These are phyloP conservation scores for Tenthredo notha DNA, from an alignment of 2,888 invertebrate species.

Conservation along the genomic window DNA sequence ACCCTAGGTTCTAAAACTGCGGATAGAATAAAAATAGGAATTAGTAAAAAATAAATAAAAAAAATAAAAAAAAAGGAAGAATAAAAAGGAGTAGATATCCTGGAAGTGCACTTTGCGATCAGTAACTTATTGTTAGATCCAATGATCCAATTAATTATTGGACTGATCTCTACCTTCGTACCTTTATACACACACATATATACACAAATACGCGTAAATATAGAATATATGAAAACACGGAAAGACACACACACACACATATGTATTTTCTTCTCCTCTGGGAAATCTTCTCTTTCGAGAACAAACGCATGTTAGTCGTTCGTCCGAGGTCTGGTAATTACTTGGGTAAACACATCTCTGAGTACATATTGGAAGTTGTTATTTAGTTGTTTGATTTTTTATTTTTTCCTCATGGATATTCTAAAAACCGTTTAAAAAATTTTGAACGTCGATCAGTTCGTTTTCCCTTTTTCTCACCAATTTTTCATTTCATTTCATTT, in stretches of 20 bases:
- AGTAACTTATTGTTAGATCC: neutral
- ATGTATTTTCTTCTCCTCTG: neutral
- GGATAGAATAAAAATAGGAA: neutral
- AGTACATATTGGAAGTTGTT: neutral
- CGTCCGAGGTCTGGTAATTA: conserved; percentile 16
- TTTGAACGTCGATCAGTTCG: neutral
- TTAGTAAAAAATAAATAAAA: neutral
- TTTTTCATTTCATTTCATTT: too few relatives aligned
- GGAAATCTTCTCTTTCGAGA: conserved; percentile 27
- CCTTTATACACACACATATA: neutral
- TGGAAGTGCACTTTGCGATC: neutral
- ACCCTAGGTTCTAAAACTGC: too few relatives aligned
- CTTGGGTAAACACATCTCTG: conserved; percentile 1
- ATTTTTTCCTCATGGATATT: neutral
- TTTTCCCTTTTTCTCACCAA: too few relatives aligned
- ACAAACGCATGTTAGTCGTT: neutral
- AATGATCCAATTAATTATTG: conserved; percentile 20
- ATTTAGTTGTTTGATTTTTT: neutral
- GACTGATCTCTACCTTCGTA: neutral
- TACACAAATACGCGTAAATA: neutral
- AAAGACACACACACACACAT: neutral
- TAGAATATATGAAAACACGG: too few relatives aligned
- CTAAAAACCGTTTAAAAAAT: neutral
- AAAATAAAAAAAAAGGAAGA: neutral
- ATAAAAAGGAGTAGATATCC: neutral